Conservation (phyloP, 2,113 vertebrate genomes). For the Lophotis ruficrista region DNA sequence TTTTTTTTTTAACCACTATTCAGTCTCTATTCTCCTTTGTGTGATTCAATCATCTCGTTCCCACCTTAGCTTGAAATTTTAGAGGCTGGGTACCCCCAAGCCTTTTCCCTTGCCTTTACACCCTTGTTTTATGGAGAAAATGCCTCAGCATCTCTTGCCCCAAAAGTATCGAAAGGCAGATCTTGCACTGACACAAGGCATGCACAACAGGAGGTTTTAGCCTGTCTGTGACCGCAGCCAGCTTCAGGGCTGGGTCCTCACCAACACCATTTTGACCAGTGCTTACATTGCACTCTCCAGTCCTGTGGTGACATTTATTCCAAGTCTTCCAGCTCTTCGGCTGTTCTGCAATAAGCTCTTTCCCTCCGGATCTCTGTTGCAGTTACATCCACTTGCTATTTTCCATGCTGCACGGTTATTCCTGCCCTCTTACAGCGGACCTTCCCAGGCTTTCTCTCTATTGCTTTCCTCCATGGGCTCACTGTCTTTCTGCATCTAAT, state of each 20-base stretch:
- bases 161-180: neutral
- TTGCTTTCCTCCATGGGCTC: neutral
- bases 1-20: neutral
- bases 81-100: neutral
- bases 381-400: neutral
- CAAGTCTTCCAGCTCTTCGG: neutral
- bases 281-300: neutral
- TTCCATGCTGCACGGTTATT: neutral
- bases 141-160: slow-evolving; percentile 22
- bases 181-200: neutral
- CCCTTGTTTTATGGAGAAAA: neutral
- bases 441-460: neutral
- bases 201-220: neutral
- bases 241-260: neutral
- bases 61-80: neutral
- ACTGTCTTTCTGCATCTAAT: neutral
- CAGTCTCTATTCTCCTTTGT: slow-evolving; percentile 3
- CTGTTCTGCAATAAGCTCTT: neutral
- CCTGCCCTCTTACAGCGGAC: neutral
- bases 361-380: neutral
- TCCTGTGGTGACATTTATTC: neutral
- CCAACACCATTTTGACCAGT: neutral
- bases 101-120: neutral
- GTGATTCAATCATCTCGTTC: neutral
- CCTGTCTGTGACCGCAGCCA: neutral